A percentile compares a stretch with the other conserved stretches of the same genome.
Conservation (phyloP, 1,140 invertebrate genomes). For the Papilio glaucus region DNA sequence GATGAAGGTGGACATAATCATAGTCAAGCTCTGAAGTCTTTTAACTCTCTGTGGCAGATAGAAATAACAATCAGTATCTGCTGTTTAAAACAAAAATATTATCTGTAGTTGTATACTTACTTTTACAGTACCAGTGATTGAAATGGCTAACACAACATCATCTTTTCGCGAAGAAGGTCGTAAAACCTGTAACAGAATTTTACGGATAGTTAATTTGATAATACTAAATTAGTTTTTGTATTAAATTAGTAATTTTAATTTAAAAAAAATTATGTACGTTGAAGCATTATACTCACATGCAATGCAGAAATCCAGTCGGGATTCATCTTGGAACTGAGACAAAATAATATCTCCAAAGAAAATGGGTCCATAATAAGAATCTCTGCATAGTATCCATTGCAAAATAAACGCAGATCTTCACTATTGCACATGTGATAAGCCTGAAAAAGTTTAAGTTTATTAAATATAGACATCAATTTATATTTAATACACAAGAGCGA, state of each 20-base stretch:
- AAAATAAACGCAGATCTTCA: slow-evolving; percentile 93
- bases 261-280: background rate
- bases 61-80: too few species aligned
- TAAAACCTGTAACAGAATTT: slow-evolving; percentile 84
- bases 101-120: slow-evolving; percentile 50
- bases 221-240: too few species aligned
- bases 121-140: slow-evolving; percentile 98
- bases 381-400: slow-evolving; percentile 98
- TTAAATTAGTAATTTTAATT: background rate
- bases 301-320: slow-evolving; percentile 99
- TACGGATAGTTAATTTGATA: background rate
- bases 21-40: too few species aligned
- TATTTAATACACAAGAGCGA: too few species aligned
- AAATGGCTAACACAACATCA: slow-evolving; percentile 97
- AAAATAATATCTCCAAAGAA: slow-evolving; percentile 96
- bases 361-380: slow-evolving; percentile 98
- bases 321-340: slow-evolving; percentile 96
- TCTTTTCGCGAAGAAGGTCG: slow-evolving; percentile 95
- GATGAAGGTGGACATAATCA: background rate
- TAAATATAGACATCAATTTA: too few species aligned
- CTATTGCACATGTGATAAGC: slow-evolving; percentile 92
- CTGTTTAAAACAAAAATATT: too few species aligned
- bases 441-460: slow-evolving; percentile 77
- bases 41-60: too few species aligned
- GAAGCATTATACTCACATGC: slow-evolving; percentile 86